Conservation (phyloP, 2,113 vertebrate species). For the Corythornis vintsioides region DNA sequence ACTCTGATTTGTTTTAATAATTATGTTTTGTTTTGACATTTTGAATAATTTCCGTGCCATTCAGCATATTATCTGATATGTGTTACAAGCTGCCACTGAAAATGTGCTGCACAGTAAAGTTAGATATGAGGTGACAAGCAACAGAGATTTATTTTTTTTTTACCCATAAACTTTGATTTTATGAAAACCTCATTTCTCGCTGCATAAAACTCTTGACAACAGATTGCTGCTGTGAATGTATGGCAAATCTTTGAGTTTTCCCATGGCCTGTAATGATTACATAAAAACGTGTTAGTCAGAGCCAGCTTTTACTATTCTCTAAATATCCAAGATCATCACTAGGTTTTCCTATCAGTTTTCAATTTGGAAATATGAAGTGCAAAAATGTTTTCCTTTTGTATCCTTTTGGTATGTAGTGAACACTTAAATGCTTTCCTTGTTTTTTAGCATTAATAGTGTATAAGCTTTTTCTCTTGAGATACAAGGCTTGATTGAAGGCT, state of each 20-base stretch:
- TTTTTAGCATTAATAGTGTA: neutral
- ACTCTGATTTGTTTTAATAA: constrained; percentile 53
- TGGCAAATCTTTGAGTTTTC: constrained; percentile 1
- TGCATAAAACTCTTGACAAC: neutral
- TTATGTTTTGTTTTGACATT: constrained; percentile 57
- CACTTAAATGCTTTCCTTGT: neutral
- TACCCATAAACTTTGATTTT: neutral
- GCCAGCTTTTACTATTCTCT: neutral
- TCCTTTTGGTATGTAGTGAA: neutral
- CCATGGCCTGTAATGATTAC: neutral
- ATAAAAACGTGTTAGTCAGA: neutral
- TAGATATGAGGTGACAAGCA: constrained; percentile 30
- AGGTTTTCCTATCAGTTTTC: neutral
- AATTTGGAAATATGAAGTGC: constrained; percentile 17
- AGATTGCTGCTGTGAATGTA: neutral
- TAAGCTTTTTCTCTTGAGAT: neutral
- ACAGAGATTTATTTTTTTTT: neutral
- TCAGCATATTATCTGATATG: constrained; percentile 18
- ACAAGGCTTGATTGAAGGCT: neutral
- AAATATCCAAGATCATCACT: neutral
- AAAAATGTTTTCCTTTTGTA: neutral
- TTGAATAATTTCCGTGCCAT: constrained; percentile 20
- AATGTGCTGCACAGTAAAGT: neutral
- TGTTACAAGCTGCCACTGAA: constrained; percentile 44
- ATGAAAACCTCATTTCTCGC: neutral